Evolutionary conservation across 2,797 vertebrate genomes (phyloP).

Genomic region (Hipposideros larvatus): DNA sequence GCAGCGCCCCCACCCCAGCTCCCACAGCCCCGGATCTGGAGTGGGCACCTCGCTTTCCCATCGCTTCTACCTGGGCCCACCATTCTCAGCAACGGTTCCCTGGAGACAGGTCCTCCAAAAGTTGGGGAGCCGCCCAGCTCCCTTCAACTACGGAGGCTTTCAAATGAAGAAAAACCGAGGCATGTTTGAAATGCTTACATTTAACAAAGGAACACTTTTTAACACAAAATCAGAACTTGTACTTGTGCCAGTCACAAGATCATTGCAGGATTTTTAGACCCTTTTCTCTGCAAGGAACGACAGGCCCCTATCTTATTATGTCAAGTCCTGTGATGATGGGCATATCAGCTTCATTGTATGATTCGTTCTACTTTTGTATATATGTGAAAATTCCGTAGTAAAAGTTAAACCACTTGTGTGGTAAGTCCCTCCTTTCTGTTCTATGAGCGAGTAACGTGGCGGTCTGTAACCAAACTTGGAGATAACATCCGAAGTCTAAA

Average conservation of each 20-base stretch:
- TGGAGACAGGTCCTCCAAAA: background rate
- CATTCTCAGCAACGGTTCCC: background rate
- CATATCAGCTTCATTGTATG: background rate
- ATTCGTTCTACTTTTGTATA: background rate
- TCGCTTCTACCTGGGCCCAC: background rate
- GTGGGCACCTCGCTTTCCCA: background rate
- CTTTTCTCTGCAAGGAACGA: background rate
- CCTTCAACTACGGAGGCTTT: background rate
- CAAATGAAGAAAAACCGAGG: background rate
- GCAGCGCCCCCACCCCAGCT: no score
- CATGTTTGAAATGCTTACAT: background rate
- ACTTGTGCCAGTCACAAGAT: background rate
- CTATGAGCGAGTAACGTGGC: background rate
- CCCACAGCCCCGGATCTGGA: no score
- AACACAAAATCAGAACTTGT: background rate
- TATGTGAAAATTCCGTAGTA: background rate
- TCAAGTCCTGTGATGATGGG: background rate
- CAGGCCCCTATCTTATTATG: background rate
- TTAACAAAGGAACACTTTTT: conserved; percentile 7
- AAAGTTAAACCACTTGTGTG: background rate
- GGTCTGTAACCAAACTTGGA: background rate
- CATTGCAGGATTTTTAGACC: background rate
- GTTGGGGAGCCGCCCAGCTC: background rate
- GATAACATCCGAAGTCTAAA: background rate
- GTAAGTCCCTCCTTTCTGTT: background rate